Conservation (phyloP, 2,113 vertebrate species). For the Scomber colias region DNA sequence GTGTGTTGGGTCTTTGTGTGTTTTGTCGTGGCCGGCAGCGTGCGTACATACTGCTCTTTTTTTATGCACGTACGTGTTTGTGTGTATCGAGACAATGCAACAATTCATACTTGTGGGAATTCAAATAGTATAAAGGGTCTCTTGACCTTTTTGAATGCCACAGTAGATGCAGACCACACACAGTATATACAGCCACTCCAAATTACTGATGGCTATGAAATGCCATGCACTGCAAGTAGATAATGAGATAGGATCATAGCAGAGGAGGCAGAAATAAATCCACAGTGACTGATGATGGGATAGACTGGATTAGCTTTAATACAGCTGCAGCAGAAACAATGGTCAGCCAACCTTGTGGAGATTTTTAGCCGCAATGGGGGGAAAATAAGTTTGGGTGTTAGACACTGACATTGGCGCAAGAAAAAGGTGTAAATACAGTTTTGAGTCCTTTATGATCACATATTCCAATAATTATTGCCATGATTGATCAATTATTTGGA, state of each 20-base stretch:
- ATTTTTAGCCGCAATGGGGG: not conserved
- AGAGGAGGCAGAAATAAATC: slow-evolving; percentile 32
- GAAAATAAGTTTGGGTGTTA: not conserved
- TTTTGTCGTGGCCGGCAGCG: too few relatives aligned
- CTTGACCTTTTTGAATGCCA: slow-evolving; percentile 68
- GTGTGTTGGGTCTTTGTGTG: not conserved
- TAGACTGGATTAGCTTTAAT: slow-evolving; percentile 54
- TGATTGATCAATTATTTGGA: too few relatives aligned
- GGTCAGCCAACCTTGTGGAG: slow-evolving; percentile 24
- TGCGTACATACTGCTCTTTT: not conserved
- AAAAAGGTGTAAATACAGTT: too few relatives aligned
- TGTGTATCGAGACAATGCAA: not conserved
- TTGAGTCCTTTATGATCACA: too few relatives aligned
- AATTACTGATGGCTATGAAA: slow-evolving; percentile 53
- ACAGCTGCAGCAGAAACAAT: slow-evolving; percentile 25
- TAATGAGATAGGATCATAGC: slow-evolving; percentile 60
- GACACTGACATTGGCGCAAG: too few relatives aligned
- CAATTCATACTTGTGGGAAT: slow-evolving; percentile 24
- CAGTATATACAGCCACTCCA: slow-evolving; percentile 47
- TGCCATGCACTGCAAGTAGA: slow-evolving; percentile 48
- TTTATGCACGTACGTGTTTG: slow-evolving; percentile 11
- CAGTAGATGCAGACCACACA: slow-evolving; percentile 57
- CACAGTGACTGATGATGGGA: slow-evolving; percentile 32
- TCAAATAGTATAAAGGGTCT: slow-evolving; percentile 43
- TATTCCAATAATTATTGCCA: too few relatives aligned